Evolutionary conservation across 2,888 invertebrate species (phyloP), one percentile per base, ranked within the genome.

Genomic region (Syrphus vitripennis): DNA sequence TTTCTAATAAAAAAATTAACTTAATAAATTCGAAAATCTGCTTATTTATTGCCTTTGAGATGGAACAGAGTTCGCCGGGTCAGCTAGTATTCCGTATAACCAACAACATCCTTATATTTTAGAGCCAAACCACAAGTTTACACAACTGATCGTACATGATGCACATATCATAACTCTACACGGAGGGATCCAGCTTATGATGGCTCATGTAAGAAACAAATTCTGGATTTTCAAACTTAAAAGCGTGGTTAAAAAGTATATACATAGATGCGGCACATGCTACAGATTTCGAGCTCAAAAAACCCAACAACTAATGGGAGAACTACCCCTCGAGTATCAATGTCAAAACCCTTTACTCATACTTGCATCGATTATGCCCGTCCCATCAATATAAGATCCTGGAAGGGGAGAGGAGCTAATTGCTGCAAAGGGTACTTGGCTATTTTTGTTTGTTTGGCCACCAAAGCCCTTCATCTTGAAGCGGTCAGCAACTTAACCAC

Each of bases 191-290:
- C 40, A 55, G 19, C 40, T 65, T 2, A 75, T 55, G 63, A 55
- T 55, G 14, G 16, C 16, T 1, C 37, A 50, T 40, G 0, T 70
- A n/a, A 34, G 55, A 70, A 29, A 26, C n/a, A 55, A 55, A 42
- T 57, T 12, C 42, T 70, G 70, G 19, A 70, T 70, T 5, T 29
- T 42, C n/a, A 53, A 16, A 24, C 3, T 69, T 10, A 53, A 70
- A 37, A 26, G 26, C 24, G n/a, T 6, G 31, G 65, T n/a, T 89
- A 87, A 16, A 76, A 89, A 76, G 90, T 90, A 0, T 61, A 83
- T 4, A 71, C 21, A 12, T 26, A 53, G 4, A 16, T 78, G 37
- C 12, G 50, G 12, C 37, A 42, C 3, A 26, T 57, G 4, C 16
- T 48, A 59, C 71, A 21, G 59, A 78, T 26, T 63, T 61, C 31